Evolutionary conservation across 2,888 invertebrate species (phyloP), one percentile per base, ranked within the genome.

Genomic region (Choreutis nemorana): DNA sequence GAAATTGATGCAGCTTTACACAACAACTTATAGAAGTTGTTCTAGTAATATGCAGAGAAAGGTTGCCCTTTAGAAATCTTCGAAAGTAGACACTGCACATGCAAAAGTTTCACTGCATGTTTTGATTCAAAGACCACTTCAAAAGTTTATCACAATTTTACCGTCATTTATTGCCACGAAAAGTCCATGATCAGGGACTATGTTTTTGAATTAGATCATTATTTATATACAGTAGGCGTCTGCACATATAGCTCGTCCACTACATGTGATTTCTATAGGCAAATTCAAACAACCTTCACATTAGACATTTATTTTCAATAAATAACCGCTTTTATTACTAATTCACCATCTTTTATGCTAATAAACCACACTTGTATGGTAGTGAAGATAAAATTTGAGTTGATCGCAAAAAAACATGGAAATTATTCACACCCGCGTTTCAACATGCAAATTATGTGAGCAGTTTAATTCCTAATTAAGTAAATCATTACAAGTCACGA

Each of bases 161-260:
- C n/a, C n/a, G n/a, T n/a, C n/a, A n/a, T n/a, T n/a, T n/a, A n/a
- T n/a, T n/a, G n/a, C n/a, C n/a, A n/a, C n/a, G n/a, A n/a, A n/a
- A n/a, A n/a, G n/a, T n/a, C n/a, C n/a, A n/a, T n/a, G n/a, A n/a
- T n/a, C n/a, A n/a, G 20, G 9, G 9, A 16, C 4, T 14, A 11
- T 27, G 27, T 26, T 9, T 27, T 26, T 28, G 32, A n/a, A 75
- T 77, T 77, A 77, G 77, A 59, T 77, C 77, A 78, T 67, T 73
- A 67, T 67, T 70, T 75, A 77, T 75, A 77, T 73, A 68, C 64
- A 65, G 68, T 62, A 53, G 56, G 49, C 58, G 50, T n/a, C n/a
- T n/a, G n/a, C n/a, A n/a, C n/a, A n/a, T n/a, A n/a, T n/a, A n/a
- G n/a, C n/a, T n/a, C n/a, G n/a, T n/a, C n/a, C n/a, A n/a, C n/a